These are phyloP conservation scores for Echinarachnius parma DNA, from an alignment of 53 echinoderm and acorn worm species.

Conservation along the genomic window DNA sequence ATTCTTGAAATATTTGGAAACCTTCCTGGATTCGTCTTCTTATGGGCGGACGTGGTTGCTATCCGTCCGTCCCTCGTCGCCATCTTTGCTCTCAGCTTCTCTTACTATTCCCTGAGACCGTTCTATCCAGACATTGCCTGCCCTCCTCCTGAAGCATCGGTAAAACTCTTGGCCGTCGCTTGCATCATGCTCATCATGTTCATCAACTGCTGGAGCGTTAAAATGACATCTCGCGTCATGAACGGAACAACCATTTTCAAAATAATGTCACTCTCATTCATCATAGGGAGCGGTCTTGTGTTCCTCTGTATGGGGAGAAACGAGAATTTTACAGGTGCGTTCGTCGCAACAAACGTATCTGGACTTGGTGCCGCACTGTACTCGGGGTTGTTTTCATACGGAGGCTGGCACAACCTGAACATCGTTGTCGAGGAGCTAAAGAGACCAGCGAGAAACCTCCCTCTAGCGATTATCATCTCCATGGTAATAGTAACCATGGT, in stretches of 20 bases:
- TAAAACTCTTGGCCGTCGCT: not conserved
- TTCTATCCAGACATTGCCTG: conserved; percentile 37
- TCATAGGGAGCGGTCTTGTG: conserved; percentile 19
- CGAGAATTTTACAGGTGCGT: conserved; percentile 26
- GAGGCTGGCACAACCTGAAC: conserved; percentile 36
- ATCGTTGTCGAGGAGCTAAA: conserved; percentile 41
- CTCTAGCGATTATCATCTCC: conserved; percentile 6
- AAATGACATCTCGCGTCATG: conserved; percentile 2
- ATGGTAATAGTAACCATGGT: conserved; percentile 20
- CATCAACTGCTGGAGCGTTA: conserved; percentile 42
- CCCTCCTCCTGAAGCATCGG: conserved; percentile 20
- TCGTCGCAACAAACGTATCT: conserved; percentile 7
- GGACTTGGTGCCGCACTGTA: conserved; percentile 30
- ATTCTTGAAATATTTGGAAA: conserved; percentile 40
- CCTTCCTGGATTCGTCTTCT: conserved; percentile 24
- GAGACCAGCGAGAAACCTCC: conserved; percentile 28
- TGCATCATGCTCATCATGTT: conserved; percentile 17
- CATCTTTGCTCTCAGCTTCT: conserved; percentile 15
- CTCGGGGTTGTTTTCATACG: conserved; percentile 39
- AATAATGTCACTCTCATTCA: conserved; percentile 5
- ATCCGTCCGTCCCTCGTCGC: conserved; percentile 8
- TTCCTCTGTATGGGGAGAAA: conserved; percentile 1
- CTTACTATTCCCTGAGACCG: conserved; percentile 38
- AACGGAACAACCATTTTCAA: conserved; percentile 8
- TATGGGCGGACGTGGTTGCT: conserved; percentile 31